Conservation (phyloP, 1,140 invertebrate species). For the Pararge aegeria region DNA sequence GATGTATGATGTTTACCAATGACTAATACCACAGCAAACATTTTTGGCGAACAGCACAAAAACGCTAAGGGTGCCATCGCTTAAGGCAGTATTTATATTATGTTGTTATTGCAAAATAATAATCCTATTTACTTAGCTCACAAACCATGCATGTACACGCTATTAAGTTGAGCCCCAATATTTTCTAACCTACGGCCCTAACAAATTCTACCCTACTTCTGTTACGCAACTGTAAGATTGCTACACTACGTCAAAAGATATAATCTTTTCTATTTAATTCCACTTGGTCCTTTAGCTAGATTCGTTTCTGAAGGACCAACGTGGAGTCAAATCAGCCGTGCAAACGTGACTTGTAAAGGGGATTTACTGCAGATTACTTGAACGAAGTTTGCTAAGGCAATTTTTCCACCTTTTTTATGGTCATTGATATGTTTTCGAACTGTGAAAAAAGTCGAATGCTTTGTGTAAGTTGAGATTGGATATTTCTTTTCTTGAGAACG, state of each 20-base stretch:
- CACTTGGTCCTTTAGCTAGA: constrained; percentile 2
- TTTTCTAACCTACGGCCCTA: too few species aligned
- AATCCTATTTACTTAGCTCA: too few species aligned
- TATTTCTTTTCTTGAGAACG: background rate
- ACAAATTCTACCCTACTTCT: too few species aligned
- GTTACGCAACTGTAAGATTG: background rate
- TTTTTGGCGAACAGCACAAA: too few species aligned
- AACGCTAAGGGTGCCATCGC: too few species aligned
- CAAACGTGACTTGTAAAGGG: constrained; percentile 13
- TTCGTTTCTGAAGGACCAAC: constrained; percentile 1
- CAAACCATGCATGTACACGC: too few species aligned
- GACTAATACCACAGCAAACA: too few species aligned
- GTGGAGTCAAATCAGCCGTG: constrained; percentile 12
- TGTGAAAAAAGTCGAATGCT: background rate
- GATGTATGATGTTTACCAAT: too few species aligned
- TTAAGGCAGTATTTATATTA: too few species aligned
- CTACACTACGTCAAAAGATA: constrained; percentile 37
- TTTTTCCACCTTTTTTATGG: constrained; percentile 2
- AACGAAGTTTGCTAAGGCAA: constrained; percentile 12
- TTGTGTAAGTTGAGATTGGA: background rate
- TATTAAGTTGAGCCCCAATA: too few species aligned
- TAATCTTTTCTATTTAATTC: constrained; percentile 39
- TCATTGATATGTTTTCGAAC: constrained; percentile 6
- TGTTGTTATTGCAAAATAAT: too few species aligned
- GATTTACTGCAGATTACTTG: constrained; percentile 28